Evolutionary conservation across 2,113 vertebrate species (phyloP), one percentile per base, ranked within the genome.

Genomic region (Sebastes fasciatus): DNA sequence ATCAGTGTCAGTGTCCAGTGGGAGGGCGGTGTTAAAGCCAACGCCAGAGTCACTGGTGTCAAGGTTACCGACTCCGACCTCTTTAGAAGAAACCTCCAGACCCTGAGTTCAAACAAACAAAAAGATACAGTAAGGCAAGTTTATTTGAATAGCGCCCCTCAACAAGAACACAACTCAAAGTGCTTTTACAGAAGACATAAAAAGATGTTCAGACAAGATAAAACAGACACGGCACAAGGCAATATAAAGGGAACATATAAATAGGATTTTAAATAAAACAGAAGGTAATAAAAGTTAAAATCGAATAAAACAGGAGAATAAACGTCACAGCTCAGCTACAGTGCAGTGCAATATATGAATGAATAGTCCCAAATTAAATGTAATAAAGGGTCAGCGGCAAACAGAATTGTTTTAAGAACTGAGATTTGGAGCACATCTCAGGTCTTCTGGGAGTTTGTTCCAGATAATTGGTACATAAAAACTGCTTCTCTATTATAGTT

Each of bases 11-110:
- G 95, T 96, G 90, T 96, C 95, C 86, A 95, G 79, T 5, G 95
- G 95, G 5, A 96, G 93, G 45, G 94, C 94, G 8, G 95, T 95
- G 86, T 95, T 96, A 70, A 96, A 96, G 74, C 95, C 95, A 48
- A 96, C 95, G 4, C 95, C 95, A 1, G 95, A 96, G 87, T 96
- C 95, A 65, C 95, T 96, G 74, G 94, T 96, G 85, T 96, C 95
- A 16, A 96, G 85, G 76, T 95, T 95, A 70, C 89, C 94, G 1
- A 94, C 77, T 65, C 93, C 87, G 65, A 95, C 92, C 63, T 95
- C 94, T 82, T 95, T 96, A 68, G 95, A 95, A 43, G 95, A 96
- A 65, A 96, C 94, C 80, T 96, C 95, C 74, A 96, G 89, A 90
- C 95, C 95, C 95, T 96, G 83, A 58, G 51, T 61, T 70, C 11